Evolutionary conservation across 2,888 invertebrate genomes (phyloP).

Genomic region (Heliconius aoede): DNA sequence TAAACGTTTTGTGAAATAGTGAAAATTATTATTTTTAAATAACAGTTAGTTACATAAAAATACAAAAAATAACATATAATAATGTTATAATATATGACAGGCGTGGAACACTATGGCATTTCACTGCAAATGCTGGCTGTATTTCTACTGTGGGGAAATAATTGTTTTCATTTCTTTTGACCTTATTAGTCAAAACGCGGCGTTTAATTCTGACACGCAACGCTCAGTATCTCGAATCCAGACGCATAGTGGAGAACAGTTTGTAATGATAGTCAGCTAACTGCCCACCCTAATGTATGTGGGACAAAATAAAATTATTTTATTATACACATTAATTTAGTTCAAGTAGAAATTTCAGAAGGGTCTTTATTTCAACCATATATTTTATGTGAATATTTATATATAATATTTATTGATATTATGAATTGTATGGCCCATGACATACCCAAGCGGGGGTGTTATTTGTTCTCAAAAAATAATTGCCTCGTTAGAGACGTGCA

Average conservation of each 20-base stretch:
- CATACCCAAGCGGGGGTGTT: not conserved
- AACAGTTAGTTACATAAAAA: not conserved
- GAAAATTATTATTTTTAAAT: not conserved
- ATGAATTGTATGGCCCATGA: not conserved
- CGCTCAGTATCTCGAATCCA: too few species aligned
- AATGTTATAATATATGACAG: too few species aligned
- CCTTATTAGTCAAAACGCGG: not conserved
- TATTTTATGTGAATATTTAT: not conserved
- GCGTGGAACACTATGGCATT: too few species aligned
- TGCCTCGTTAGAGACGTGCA: not conserved
- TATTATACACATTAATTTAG: too few species aligned
- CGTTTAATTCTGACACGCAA: not conserved
- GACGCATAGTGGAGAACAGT: too few species aligned
- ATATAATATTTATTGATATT: not conserved
- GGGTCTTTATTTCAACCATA: too few species aligned
- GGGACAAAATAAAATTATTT: too few species aligned
- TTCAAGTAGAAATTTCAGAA: too few species aligned
- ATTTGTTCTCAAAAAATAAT: constrained; percentile 12
- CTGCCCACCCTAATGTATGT: too few species aligned
- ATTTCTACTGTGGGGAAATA: not conserved
- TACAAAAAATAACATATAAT: not conserved
- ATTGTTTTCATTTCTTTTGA: not conserved
- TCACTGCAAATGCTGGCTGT: not conserved
- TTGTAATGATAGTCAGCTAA: too few species aligned
- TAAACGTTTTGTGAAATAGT: not conserved